Conservation (phyloP, 2,888 invertebrate genomes). For the Agrochola litura region DNA sequence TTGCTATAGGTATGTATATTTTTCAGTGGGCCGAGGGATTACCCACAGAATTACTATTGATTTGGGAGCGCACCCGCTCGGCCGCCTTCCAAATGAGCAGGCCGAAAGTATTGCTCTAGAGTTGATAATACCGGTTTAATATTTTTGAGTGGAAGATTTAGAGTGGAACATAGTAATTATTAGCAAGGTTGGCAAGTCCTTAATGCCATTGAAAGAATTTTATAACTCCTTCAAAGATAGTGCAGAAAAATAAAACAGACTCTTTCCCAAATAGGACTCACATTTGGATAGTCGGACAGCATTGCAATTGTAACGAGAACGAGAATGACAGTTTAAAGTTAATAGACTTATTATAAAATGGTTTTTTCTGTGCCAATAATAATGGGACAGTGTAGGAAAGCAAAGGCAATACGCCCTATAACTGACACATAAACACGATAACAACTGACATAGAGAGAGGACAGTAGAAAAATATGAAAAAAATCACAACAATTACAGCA, state of each 20-base stretch:
- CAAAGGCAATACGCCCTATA: background rate
- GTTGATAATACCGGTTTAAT: constrained; percentile 71
- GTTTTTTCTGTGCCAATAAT: background rate
- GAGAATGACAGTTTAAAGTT: background rate
- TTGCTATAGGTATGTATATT: constrained; percentile 76
- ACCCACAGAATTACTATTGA: constrained; percentile 90
- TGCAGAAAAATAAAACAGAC: background rate
- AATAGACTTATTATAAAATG: background rate
- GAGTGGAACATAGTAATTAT: background rate
- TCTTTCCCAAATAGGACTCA: background rate
- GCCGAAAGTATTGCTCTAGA: constrained; percentile 74
- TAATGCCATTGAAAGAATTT: background rate
- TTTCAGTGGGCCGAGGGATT: constrained; percentile 85
- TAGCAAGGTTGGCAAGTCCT: background rate
- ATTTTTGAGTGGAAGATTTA: background rate
- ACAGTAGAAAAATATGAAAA: background rate
- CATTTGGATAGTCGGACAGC: background rate
- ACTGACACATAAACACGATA: background rate
- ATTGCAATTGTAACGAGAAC: background rate
- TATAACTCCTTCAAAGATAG: background rate
- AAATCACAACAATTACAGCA: constrained; percentile 60
- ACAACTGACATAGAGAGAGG: too few species aligned
- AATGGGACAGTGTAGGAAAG: too few species aligned
- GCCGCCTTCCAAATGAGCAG: constrained; percentile 89
- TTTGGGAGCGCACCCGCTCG: constrained; percentile 86